Conservation (phyloP, 2,113 vertebrate genomes). For the Oriolus oriolus region DNA sequence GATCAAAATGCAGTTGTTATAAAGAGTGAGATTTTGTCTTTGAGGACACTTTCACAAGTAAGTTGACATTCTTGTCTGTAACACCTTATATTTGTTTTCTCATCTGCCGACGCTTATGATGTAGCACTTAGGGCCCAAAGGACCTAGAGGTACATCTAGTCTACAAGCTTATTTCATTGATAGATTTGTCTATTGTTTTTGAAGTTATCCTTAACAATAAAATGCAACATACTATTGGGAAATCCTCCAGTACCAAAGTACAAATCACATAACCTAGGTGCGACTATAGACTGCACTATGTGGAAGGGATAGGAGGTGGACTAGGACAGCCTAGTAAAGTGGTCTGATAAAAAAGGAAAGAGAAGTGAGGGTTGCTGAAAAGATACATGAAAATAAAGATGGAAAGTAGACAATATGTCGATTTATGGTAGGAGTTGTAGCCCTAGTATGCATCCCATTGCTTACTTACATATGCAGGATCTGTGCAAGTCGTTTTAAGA, state of each 20-base stretch:
- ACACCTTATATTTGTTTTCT: background rate
- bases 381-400: background rate
- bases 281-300: background rate
- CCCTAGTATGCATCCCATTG: background rate
- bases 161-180: background rate
- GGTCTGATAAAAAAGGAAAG: background rate
- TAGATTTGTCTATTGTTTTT: background rate
- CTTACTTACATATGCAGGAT: background rate
- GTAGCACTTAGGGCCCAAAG: background rate
- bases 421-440: background rate
- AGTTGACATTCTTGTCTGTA: background rate
- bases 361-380: background rate
- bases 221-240: background rate
- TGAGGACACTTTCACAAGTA: background rate
- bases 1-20: background rate
- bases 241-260: background rate
- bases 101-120: fast-evolving
- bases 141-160: background rate
- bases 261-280: background rate
- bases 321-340: background rate
- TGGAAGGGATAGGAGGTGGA: background rate
- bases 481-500: background rate
- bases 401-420: background rate
- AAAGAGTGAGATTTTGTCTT: background rate
- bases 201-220: background rate